Evolutionary conservation across 2,113 vertebrate species (phyloP).

Genomic region (Gadus macrocephalus): DNA sequence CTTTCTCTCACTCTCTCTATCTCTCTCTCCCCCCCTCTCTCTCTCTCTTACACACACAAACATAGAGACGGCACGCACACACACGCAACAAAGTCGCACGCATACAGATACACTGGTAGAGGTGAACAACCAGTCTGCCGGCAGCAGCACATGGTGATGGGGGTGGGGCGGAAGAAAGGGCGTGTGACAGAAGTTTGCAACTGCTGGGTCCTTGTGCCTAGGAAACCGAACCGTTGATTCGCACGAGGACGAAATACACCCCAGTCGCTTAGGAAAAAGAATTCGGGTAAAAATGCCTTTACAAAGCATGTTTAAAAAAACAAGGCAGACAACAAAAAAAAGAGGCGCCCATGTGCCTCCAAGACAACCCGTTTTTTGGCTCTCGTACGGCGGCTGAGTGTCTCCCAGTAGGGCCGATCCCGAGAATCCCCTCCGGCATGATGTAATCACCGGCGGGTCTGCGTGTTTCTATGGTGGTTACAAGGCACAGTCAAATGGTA

Average conservation of each 20-base stretch:
- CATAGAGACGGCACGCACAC: no score
- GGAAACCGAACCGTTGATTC: background rate
- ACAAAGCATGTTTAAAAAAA: no score
- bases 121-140: slow-evolving; percentile 35
- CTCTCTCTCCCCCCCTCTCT: background rate
- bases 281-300: no score
- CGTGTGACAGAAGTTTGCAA: slow-evolving; percentile 3
- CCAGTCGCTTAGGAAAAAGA: background rate
- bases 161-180: background rate
- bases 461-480: slow-evolving; percentile 31
- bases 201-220: slow-evolving; percentile 54
- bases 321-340: no score
- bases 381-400: background rate
- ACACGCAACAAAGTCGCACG: no score
- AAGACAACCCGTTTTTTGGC: slow-evolving; percentile 4
- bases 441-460: slow-evolving; percentile 31
- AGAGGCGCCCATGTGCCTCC: background rate
- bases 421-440: slow-evolving; percentile 27
- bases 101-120: slow-evolving; percentile 7
- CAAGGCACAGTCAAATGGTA: slow-evolving; percentile 41
- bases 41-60: slow-evolving; percentile 14
- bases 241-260: background rate
- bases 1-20: background rate
- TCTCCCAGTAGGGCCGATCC: slow-evolving; percentile 14
- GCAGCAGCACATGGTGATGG: slow-evolving; percentile 35